Evolutionary conservation across 2,888 invertebrate genomes (phyloP).

Genomic region (Andrena flavipes): DNA sequence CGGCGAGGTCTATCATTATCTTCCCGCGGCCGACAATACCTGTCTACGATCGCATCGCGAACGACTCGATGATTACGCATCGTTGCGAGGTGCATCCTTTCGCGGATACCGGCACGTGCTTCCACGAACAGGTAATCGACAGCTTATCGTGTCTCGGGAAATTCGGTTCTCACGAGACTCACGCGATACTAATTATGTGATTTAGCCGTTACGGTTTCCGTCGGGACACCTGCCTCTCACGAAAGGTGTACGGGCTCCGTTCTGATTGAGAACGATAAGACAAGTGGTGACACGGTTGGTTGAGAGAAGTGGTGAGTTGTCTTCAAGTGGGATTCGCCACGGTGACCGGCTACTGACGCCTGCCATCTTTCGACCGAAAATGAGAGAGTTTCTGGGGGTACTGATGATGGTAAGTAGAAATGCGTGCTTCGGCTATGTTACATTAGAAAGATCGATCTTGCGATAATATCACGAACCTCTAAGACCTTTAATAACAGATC

Average conservation of each 20-base stretch:
- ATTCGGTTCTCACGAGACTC: neutral
- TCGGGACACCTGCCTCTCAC: constrained; percentile 47
- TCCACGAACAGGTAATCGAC: constrained; percentile 29
- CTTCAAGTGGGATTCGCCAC: neutral
- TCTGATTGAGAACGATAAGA: constrained; percentile 35
- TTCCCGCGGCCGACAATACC: constrained; percentile 20
- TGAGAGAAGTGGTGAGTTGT: constrained; percentile 7
- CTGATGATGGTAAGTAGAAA: constrained; percentile 45
- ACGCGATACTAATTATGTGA: constrained; percentile 67
- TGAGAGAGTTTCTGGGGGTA: constrained; percentile 19
- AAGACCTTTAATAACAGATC: too few relatives aligned
- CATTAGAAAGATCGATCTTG: too few relatives aligned
- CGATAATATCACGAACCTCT: too few relatives aligned
- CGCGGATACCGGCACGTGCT: constrained; percentile 54
- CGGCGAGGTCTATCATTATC: constrained; percentile 23
- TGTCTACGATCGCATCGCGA: constrained; percentile 31
- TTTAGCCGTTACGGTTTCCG: constrained; percentile 49
- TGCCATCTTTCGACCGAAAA: neutral
- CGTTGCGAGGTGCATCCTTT: constrained; percentile 47
- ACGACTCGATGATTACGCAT: constrained; percentile 51
- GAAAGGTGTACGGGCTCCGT: constrained; percentile 33
- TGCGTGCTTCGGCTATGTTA: neutral
- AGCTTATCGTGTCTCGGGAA: constrained; percentile 25
- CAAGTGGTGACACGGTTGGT: neutral
- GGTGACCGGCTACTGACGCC: neutral